Conservation (phyloP, 2,888 invertebrate genomes). For the Meliscaeva auricollis region DNA sequence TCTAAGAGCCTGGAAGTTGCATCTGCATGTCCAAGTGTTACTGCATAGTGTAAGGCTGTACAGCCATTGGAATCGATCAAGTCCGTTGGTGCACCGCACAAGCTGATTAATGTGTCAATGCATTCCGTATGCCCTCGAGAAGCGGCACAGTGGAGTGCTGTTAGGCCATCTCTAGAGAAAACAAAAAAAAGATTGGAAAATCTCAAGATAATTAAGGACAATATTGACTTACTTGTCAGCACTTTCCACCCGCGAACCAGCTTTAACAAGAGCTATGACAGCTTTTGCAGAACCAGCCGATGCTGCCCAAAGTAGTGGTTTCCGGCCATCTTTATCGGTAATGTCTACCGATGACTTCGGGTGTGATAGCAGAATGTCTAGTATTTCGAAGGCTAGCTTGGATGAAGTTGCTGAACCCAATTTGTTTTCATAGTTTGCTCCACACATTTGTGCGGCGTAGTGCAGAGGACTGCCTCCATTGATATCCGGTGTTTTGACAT, state of each 20-base stretch:
- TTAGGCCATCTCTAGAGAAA: conserved; percentile 93
- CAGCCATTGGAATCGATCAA: conserved; percentile 97
- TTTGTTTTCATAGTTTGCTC: conserved; percentile 89
- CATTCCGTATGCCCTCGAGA: conserved; percentile 97
- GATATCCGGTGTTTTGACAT: conserved; percentile 94
- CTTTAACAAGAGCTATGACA: conserved; percentile 93
- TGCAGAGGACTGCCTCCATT: conserved; percentile 98
- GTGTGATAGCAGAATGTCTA: conserved; percentile 91
- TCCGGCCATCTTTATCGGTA: conserved; percentile 95
- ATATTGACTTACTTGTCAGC: conserved; percentile 89
- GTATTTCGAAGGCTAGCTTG: conserved; percentile 85
- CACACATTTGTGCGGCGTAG: conserved; percentile 99
- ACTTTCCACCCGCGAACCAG: conserved; percentile 92
- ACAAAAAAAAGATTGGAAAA: not conserved
- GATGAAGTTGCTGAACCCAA: conserved; percentile 80
- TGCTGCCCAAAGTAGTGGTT: conserved; percentile 98
- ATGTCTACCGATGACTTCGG: conserved; percentile 93
- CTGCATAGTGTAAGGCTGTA: conserved; percentile 98
- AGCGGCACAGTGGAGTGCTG: conserved; percentile 98
- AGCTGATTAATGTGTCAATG: conserved; percentile 93
- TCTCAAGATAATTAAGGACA: too few relatives aligned
- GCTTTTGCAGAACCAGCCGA: conserved; percentile 98
- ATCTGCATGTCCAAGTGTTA: conserved; percentile 97
- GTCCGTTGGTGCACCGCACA: conserved; percentile 95
- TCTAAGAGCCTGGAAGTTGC: conserved; percentile 95